Percentiles rank a stretch among this genome's conserved stretches.
These are phyloP conservation scores for Gobius niger DNA, from an alignment of 2,113 vertebrate genomes.

Conservation along the genomic window DNA sequence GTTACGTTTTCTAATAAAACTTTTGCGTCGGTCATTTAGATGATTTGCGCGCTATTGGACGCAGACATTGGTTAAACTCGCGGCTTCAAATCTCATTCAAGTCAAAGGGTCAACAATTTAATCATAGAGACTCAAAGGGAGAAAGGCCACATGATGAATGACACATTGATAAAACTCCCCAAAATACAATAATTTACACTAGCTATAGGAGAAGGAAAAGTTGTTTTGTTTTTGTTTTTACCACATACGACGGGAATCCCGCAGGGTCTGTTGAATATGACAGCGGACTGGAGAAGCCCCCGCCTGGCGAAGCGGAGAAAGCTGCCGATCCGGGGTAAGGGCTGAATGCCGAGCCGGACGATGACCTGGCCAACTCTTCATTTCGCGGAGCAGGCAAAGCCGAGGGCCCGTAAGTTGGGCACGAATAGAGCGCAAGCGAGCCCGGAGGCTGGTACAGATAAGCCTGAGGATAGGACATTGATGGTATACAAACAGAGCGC, in stretches of 20 bases:
- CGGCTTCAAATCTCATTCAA: conserved; percentile 46
- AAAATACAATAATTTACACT: neutral
- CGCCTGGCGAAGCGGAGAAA: conserved; percentile 88
- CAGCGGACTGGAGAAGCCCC: conserved; percentile 91
- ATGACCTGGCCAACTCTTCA: conserved; percentile 92
- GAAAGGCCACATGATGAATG: conserved; percentile 15
- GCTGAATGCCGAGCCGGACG: conserved; percentile 95
- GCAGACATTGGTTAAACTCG: conserved; percentile 34
- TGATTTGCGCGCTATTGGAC: conserved; percentile 34
- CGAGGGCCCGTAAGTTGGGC: conserved; percentile 92
- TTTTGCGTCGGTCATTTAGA: conserved; percentile 49
- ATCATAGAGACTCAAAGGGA: conserved; percentile 2
- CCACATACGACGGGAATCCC: conserved; percentile 98
- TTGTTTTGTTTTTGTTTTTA: conserved; percentile 67
- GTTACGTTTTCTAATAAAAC: conserved; percentile 7
- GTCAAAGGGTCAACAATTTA: conserved; percentile 23
- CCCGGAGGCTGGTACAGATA: conserved; percentile 98
- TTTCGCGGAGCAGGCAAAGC: conserved; percentile 91
- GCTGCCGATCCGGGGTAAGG: conserved; percentile 96
- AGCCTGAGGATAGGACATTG: conserved; percentile 99
- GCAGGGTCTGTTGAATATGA: conserved; percentile 90
- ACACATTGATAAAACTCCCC: neutral
- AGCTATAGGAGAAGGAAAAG: neutral
- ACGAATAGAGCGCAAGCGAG: conserved; percentile 97
- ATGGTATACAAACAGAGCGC: conserved; percentile 72